Conservation (phyloP, 2,888 invertebrate species). For the Watsonalla binaria region DNA sequence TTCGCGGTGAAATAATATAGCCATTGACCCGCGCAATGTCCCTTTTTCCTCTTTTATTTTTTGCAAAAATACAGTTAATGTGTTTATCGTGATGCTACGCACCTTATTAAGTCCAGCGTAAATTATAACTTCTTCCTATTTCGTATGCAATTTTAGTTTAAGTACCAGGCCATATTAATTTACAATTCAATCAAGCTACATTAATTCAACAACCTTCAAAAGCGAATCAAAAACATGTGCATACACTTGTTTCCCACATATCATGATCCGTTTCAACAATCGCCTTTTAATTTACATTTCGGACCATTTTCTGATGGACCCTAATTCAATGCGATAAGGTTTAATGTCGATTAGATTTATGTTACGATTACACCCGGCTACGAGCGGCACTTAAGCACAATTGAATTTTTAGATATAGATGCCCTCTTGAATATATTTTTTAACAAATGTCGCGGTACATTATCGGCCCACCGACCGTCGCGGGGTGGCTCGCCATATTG, state of each 20-base stretch:
- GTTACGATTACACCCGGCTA: conserved; percentile 7
- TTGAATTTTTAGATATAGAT: conserved; percentile 67
- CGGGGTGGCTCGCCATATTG: conserved; percentile 55
- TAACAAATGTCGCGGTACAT: conserved; percentile 75
- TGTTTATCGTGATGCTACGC: too few relatives aligned
- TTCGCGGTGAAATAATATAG: conserved; percentile 2
- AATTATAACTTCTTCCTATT: too few relatives aligned
- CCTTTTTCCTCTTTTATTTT: background rate
- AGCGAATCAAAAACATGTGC: conserved; percentile 36
- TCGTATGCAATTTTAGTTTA: too few relatives aligned
- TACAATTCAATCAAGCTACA: background rate
- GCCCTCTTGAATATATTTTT: conserved; percentile 69
- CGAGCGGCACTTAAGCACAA: conserved; percentile 66
- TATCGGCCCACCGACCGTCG: conserved; percentile 41
- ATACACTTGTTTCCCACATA: conserved; percentile 34
- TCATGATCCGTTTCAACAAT: conserved; percentile 20
- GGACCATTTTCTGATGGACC: conserved; percentile 3
- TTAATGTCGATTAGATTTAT: conserved; percentile 1
- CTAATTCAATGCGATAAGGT: conserved; percentile 11
- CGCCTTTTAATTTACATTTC: conserved; percentile 28
- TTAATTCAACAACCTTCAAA: conserved; percentile 25
- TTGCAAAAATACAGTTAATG: background rate
- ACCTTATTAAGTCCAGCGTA: too few relatives aligned
- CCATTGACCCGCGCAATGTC: background rate
- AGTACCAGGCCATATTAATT: background rate